Percentiles rank a stretch among this genome's conserved stretches.
phyloP scores from a whole-genome alignment of 2,888 invertebrate species.

The Trachelus stipa region DNA sequence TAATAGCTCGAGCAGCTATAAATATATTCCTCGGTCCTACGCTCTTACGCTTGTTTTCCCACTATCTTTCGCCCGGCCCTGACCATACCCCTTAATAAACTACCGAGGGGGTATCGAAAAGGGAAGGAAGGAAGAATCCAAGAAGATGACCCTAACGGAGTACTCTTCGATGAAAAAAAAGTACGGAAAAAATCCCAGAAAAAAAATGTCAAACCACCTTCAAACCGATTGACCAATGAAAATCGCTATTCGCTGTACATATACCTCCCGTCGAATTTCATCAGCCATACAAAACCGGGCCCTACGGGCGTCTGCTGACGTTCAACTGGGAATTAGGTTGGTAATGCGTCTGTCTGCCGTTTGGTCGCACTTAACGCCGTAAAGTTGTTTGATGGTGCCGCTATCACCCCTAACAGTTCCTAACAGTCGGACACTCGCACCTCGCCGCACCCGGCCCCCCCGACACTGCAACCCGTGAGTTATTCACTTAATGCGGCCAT shows the following conservation, averaged over 20 bases:
- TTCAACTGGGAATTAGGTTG: conserved; percentile 56
- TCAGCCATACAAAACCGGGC: conserved; percentile 18
- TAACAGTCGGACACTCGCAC: conserved; percentile 31
- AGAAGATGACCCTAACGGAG: neutral
- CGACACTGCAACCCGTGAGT: conserved; percentile 55
- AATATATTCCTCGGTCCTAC: conserved; percentile 60
- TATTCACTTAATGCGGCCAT: conserved; percentile 65
- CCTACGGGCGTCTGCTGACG: conserved; percentile 28
- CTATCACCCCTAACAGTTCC: conserved; percentile 54
- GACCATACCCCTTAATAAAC: conserved; percentile 23
- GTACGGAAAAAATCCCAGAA: conserved; percentile 6
- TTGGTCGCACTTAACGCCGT: conserved; percentile 53
- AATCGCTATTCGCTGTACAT: conserved; percentile 23
- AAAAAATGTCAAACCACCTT: neutral
- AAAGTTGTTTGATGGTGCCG: conserved; percentile 62
- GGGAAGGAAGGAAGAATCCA: neutral
- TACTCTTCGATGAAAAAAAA: conserved; percentile 10
- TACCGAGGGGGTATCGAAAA: conserved; percentile 10
- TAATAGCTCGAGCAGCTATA: conserved; percentile 63
- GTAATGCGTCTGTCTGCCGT: conserved; percentile 52
- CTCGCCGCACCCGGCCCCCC: conserved; percentile 26
- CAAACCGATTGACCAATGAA: conserved; percentile 4
- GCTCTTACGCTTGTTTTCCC: conserved; percentile 54
- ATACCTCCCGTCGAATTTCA: conserved; percentile 13
- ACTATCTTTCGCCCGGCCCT: conserved; percentile 41